These are phyloP conservation scores for Miltochrista miniata DNA, from an alignment of 2,888 invertebrate species.

Conservation along the genomic window DNA sequence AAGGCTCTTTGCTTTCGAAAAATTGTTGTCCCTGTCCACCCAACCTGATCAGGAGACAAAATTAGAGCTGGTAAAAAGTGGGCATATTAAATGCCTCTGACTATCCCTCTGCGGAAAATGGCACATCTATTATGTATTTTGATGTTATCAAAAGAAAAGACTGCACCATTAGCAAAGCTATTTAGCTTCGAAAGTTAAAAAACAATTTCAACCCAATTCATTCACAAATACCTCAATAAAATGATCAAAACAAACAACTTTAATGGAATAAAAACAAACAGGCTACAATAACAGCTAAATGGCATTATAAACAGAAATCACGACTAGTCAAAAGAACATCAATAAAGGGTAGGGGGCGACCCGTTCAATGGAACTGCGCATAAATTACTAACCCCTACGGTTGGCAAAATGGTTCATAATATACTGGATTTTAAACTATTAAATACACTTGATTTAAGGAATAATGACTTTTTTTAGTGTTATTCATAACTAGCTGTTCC, in stretches of 20 bases:
- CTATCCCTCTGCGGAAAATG: too few species aligned
- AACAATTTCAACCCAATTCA: slow-evolving; percentile 6
- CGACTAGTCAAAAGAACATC: slow-evolving; percentile 79
- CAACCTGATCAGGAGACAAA: too few species aligned
- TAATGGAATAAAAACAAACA: slow-evolving; percentile 45
- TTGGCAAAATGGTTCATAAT: slow-evolving; percentile 32
- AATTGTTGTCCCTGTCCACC: too few species aligned
- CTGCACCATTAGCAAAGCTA: too few species aligned
- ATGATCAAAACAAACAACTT: slow-evolving; percentile 30
- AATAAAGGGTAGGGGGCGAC: slow-evolving; percentile 62
- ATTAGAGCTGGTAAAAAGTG: too few species aligned
- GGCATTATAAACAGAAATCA: slow-evolving; percentile 76
- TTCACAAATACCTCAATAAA: slow-evolving; percentile 24
- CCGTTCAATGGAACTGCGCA: slow-evolving; percentile 58
- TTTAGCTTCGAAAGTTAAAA: neutral
- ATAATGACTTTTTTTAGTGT: neutral
- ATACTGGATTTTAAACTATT: slow-evolving; percentile 37
- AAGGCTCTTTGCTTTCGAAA: too few species aligned
- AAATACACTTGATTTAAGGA: too few species aligned
- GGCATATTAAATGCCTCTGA: too few species aligned
- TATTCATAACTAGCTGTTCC: too few species aligned
- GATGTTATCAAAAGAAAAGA: too few species aligned
- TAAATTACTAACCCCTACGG: slow-evolving; percentile 59
- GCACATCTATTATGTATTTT: too few species aligned
- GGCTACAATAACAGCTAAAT: slow-evolving; percentile 64